Evolutionary conservation across 2,888 invertebrate genomes (phyloP), one percentile per base, ranked within the genome.

Genomic region (Philopedon plagiatum): DNA sequence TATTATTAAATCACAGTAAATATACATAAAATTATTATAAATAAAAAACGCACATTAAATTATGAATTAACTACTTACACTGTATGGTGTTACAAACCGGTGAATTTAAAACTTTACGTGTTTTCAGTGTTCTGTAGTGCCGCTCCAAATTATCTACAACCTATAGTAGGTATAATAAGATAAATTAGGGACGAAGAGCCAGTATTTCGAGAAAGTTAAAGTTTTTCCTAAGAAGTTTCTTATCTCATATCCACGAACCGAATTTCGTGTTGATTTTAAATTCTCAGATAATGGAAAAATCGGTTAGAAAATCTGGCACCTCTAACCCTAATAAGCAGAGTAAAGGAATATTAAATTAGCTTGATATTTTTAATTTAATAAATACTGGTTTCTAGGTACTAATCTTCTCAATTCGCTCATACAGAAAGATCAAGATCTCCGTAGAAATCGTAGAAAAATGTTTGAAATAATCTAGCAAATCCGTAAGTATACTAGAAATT

Each of bases 1-100:
- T 58, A 64, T 65, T 68, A 66, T 66, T 76, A 77, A 79, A 80
- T 80, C 80, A 80, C 80, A 80, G 80, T 78, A 78, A 78, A 75
- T 74, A 72, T 63, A 69, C 32, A 73, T 51, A 73, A 68, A 73
- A 68, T 41, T 15, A 51, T 49, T 26, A 46, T 37, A 63, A 63
- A 32, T 37, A 13, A 56, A 67, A 58, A 66, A 41, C 56, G 34
- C 44, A 41, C 37, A 54, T 56, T 54, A 64, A 11, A 54, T 21
- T 49, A 51, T 58, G 32, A 37, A 46, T 39, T 63, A 23, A 13
- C 32, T 37, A 63, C 19, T 57, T 26, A 26, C 23, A 13, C 3
- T 15, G 29, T 54, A 32, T 54, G 15, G 2, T 2, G 29, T 29
- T 54, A 54, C 23, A 57, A 58, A 21, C 58, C 37, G 9, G 26